A percentile compares a stretch with the other conserved stretches of the same genome.
Conservation (phyloP, 2,888 invertebrate genomes). For the Hypena proboscidalis region DNA sequence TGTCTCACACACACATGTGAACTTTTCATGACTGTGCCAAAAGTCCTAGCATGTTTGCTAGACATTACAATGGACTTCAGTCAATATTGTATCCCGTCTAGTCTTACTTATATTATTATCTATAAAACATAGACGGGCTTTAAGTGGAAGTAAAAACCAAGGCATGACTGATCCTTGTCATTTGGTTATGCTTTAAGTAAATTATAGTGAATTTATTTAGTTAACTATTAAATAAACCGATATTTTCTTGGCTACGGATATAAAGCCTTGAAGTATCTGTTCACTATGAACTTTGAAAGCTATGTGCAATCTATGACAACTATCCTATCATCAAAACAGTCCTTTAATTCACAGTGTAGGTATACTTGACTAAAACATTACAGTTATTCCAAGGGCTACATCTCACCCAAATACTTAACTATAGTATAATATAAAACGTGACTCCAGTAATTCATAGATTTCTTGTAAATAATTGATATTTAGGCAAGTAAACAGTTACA, state of each 20-base stretch:
- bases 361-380: slow-evolving; percentile 30
- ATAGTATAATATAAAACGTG: slow-evolving; percentile 33
- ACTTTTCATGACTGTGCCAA: no score
- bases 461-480: slow-evolving; percentile 58
- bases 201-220: slow-evolving; percentile 29
- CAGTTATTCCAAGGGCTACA: slow-evolving; percentile 24
- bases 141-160: background rate
- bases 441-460: slow-evolving; percentile 39
- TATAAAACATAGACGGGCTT: no score
- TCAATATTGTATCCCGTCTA: no score
- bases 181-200: slow-evolving; percentile 10
- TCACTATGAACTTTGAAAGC: slow-evolving; percentile 20
- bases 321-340: slow-evolving; percentile 10
- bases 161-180: slow-evolving; percentile 1
- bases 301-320: slow-evolving; percentile 33
- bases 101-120: no score
- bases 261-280: slow-evolving; percentile 18
- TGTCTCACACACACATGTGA: no score
- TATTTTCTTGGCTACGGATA: slow-evolving; percentile 15
- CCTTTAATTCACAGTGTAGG: slow-evolving; percentile 15
- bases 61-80: no score
- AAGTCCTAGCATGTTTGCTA: no score
- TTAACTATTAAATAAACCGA: slow-evolving; percentile 16
- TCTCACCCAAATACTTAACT: slow-evolving; percentile 26
- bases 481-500: slow-evolving; percentile 52